Conservation (phyloP, 1,140 invertebrate genomes). For the Matsumurasca onukii region DNA sequence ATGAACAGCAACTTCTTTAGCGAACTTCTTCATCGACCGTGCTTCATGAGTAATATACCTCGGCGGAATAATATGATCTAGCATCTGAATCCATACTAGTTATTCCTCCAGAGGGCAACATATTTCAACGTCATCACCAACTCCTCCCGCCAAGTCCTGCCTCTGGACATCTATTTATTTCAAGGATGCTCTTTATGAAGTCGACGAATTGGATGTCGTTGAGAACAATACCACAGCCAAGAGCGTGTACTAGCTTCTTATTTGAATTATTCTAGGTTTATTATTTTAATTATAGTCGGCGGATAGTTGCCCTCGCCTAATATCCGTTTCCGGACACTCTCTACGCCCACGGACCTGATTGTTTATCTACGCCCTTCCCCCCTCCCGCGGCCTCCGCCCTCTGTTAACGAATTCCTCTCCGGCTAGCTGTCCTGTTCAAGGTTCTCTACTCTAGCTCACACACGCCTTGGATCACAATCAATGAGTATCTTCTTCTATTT, state of each 20-base stretch:
- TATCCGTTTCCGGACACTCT: constrained; percentile 14
- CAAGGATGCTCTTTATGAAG: constrained; percentile 2
- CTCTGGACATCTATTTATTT: constrained; percentile 8
- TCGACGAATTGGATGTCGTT: background rate
- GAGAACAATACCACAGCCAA: constrained; percentile 4
- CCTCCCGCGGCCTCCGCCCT: too few species aligned
- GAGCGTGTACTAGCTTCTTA: background rate
- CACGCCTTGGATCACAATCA: background rate
- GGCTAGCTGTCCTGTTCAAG: background rate
- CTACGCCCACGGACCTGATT: constrained; percentile 11
- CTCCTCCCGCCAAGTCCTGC: too few species aligned
- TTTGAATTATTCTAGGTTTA: constrained; percentile 17
- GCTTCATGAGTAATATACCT: too few species aligned
- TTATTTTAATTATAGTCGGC: constrained; percentile 20
- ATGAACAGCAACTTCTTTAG: too few species aligned
- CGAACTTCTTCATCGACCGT: too few species aligned
- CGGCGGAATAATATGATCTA: too few species aligned
- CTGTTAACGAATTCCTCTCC: constrained; percentile 18
- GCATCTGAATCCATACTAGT: too few species aligned
- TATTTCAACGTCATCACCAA: too few species aligned
- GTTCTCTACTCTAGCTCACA: too few species aligned
- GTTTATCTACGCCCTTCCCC: constrained; percentile 20
- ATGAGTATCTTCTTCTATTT: background rate
- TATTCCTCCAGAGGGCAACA: too few species aligned
- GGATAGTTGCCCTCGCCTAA: constrained; percentile 10